Conservation (phyloP, 1,140 invertebrate species). For the Dendrolimus kikuchii region DNA sequence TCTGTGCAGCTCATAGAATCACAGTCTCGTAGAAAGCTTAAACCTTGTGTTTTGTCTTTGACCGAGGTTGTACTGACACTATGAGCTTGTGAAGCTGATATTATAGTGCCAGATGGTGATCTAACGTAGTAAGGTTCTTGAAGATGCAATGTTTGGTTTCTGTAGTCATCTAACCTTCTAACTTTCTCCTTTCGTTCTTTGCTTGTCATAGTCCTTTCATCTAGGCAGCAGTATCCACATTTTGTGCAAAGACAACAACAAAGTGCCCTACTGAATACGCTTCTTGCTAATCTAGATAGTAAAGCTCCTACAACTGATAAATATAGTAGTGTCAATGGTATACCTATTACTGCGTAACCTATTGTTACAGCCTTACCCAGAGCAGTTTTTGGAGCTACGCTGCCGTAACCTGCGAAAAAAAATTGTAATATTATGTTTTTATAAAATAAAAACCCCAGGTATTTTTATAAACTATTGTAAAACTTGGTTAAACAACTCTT, state of each 20-base stretch:
- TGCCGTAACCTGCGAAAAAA: constrained; percentile 86
- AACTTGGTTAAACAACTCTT: too few relatives aligned
- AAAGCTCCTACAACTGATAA: constrained; percentile 88
- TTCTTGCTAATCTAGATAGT: constrained; percentile 87
- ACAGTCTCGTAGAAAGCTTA: constrained; percentile 69
- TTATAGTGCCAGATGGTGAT: constrained; percentile 75
- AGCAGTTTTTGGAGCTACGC: constrained; percentile 86
- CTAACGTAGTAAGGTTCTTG: constrained; percentile 87
- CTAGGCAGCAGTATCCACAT: constrained; percentile 89
- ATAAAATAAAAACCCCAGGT: too few relatives aligned
- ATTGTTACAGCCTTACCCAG: constrained; percentile 90
- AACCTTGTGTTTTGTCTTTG: constrained; percentile 68
- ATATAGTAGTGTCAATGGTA: constrained; percentile 92
- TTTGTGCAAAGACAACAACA: constrained; percentile 89
- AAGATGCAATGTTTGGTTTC: constrained; percentile 78
- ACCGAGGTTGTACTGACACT: constrained; percentile 72
- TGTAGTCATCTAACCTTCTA: constrained; percentile 82
- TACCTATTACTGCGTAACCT: constrained; percentile 91
- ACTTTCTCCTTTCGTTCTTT: constrained; percentile 84
- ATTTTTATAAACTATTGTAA: too few relatives aligned
- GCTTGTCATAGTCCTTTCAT: constrained; percentile 84
- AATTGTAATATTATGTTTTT: constrained; percentile 1
- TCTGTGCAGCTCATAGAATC: constrained; percentile 81
- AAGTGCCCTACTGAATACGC: constrained; percentile 86
- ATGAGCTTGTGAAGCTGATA: constrained; percentile 68